A percentile compares a stretch with the other conserved stretches of the same genome.
Conservation (phyloP, 2,888 invertebrate species). For the Clepsis dumicolana region DNA sequence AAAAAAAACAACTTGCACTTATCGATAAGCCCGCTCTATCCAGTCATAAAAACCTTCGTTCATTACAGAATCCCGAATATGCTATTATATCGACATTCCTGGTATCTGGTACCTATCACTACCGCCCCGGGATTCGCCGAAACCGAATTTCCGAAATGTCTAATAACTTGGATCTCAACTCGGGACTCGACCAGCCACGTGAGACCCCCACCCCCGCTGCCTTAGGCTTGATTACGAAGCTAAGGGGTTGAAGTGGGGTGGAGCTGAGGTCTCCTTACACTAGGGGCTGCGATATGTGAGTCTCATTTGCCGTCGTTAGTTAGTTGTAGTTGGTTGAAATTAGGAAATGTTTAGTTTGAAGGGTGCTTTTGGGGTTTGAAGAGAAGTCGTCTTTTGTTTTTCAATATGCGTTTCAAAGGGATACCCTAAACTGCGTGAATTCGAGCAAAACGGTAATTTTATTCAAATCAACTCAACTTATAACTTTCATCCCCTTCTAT, state of each 20-base stretch:
- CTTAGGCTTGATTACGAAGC: conserved; percentile 50
- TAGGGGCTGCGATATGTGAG: conserved; percentile 65
- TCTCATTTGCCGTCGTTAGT: conserved; percentile 76
- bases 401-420: too few relatives aligned
- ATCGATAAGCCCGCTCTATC: background rate
- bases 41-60: conserved; percentile 14
- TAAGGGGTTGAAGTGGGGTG: conserved; percentile 48
- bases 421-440: too few relatives aligned
- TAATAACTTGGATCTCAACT: conserved; percentile 85
- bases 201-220: conserved; percentile 54
- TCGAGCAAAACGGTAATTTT: too few relatives aligned
- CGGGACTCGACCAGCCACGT: conserved; percentile 67
- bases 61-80: conserved; percentile 31
- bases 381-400: too few relatives aligned
- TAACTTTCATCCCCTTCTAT: too few relatives aligned
- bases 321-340: conserved; percentile 72
- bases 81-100: conserved; percentile 62
- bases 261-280: conserved; percentile 58
- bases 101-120: conserved; percentile 48
- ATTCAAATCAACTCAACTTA: too few relatives aligned
- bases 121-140: conserved; percentile 72
- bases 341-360: conserved; percentile 76
- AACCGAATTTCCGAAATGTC: conserved; percentile 86
- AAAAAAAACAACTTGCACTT: background rate
- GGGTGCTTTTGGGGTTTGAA: conserved; percentile 44